These are phyloP conservation scores for Carlito syrichta DNA, from an alignment of 2,113 vertebrate genomes.

Conservation along the genomic window DNA sequence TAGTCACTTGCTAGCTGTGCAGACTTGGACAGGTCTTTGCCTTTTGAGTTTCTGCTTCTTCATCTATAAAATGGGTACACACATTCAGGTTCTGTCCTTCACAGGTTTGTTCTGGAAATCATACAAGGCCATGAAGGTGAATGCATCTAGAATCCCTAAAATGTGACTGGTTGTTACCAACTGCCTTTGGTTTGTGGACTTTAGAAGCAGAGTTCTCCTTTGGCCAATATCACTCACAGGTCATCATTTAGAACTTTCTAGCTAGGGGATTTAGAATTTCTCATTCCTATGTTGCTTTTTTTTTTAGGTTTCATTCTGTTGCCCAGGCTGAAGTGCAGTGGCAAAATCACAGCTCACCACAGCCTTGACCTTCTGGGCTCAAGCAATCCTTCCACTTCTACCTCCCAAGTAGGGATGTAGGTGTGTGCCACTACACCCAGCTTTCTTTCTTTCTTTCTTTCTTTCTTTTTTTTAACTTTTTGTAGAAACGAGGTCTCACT, in stretches of 20 bases:
- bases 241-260: neutral
- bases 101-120: neutral
- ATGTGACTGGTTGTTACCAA: too few relatives aligned
- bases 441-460: too few relatives aligned
- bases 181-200: neutral
- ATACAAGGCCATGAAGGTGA: neutral
- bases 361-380: too few relatives aligned
- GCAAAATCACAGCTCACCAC: too few relatives aligned
- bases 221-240: neutral
- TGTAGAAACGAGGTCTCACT: too few relatives aligned
- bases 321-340: too few relatives aligned
- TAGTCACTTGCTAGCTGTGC: neutral
- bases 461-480: too few relatives aligned
- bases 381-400: too few relatives aligned
- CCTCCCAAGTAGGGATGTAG: too few relatives aligned
- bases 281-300: neutral
- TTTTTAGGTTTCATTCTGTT: too few relatives aligned
- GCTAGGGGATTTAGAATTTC: neutral
- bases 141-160: too few relatives aligned
- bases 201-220: neutral
- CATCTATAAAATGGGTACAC: neutral
- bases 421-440: too few relatives aligned
- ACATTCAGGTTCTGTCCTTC: neutral
- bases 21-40: neutral
- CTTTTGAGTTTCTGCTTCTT: neutral